Evolutionary conservation across 2,888 invertebrate species (phyloP).

Genomic region (Malthinus flaveolus): DNA sequence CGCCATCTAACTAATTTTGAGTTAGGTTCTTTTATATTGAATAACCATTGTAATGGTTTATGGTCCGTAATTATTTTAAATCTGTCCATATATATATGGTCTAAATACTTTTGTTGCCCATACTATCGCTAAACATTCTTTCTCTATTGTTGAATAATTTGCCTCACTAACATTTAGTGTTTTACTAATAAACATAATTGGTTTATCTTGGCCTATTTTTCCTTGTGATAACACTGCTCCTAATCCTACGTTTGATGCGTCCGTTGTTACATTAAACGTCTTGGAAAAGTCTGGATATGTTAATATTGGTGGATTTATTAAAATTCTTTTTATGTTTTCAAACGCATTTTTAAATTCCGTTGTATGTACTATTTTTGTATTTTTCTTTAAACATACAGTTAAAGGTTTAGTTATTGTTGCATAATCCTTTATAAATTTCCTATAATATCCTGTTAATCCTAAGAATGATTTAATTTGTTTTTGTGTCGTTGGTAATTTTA

Average conservation of each 20-base stretch:
- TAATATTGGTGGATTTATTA: conserved; percentile 13
- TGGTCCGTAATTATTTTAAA: neutral
- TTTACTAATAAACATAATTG: too few relatives aligned
- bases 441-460: too few relatives aligned
- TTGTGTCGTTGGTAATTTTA: conserved; percentile 1
- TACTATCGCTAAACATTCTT: neutral
- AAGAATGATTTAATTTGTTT: conserved; percentile 3
- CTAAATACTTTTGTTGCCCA: neutral
- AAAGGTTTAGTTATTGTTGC: too few relatives aligned
- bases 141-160: neutral
- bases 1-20: neutral
- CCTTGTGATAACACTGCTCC: conserved; percentile 13
- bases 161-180: too few relatives aligned
- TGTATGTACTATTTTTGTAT: neutral
- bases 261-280: conserved; percentile 13
- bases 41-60: neutral
- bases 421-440: too few relatives aligned
- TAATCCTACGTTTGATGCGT: conserved; percentile 7
- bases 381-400: neutral
- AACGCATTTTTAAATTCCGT: neutral
- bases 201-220: neutral
- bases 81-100: neutral
- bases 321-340: conserved; percentile 8
- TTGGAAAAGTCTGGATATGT: neutral
- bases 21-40: neutral